phyloP scores from a whole-genome alignment of 2,797 vertebrate genomes.

The Heterohyrax brucei region DNA sequence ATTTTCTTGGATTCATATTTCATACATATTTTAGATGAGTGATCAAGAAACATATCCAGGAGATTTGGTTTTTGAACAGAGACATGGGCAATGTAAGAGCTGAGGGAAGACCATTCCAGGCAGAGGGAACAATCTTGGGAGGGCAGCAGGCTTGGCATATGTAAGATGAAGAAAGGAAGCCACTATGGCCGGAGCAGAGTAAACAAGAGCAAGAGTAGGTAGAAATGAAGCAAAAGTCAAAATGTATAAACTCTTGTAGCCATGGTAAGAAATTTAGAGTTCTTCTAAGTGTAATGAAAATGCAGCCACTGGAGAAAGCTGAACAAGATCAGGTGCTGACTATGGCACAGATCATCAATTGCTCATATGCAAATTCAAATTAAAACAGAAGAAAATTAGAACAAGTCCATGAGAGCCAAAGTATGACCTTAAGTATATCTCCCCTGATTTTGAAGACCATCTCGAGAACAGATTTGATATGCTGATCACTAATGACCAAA shows the following conservation, averaged over 20 bases:
- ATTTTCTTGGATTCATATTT: no score
- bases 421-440: no score
- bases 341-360: no score
- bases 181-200: background rate
- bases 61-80: conserved; percentile 29
- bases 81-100: background rate
- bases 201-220: conserved; percentile 33
- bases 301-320: background rate
- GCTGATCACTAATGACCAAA: no score
- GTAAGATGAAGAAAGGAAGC: conserved; percentile 21
- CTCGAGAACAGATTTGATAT: no score
- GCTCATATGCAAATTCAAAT: no score
- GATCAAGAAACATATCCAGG: background rate
- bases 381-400: no score
- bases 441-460: no score
- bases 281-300: background rate
- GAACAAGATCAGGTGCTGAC: background rate
- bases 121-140: background rate
- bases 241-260: background rate
- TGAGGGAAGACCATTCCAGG: background rate
- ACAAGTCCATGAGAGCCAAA: no score
- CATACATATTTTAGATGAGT: background rate
- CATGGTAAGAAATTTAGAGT: background rate
- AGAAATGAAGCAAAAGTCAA: conserved; percentile 7
- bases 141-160: background rate